Percentiles rank a stretch among this genome's conserved stretches.
Evolutionary conservation across 64 coral and sea anemone species (phyloP).

Genomic region (Cladopsammia gracilis): DNA sequence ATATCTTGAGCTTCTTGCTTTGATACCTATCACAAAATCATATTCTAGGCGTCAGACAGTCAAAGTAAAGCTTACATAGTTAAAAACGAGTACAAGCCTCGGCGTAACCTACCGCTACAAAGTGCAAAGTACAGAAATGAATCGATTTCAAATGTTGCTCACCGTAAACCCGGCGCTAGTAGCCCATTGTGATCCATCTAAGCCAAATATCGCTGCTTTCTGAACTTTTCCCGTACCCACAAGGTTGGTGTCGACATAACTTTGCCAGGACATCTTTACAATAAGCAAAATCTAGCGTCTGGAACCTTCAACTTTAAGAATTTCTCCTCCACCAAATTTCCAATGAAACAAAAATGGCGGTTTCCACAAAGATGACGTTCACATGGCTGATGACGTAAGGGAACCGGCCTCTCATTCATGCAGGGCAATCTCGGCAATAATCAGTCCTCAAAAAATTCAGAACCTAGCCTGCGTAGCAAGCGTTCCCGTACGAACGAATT

Average conservation of each 20-base stretch:
- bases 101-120: not conserved
- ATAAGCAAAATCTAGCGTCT: not conserved
- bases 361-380: not conserved
- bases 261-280: slow-evolving; percentile 69
- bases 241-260: slow-evolving; percentile 69
- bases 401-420: slow-evolving; percentile 2
- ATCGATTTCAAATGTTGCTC: not conserved
- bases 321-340: not conserved
- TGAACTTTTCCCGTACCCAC: slow-evolving; percentile 70
- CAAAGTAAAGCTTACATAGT: not conserved
- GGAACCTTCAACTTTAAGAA: not conserved
- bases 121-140: not conserved
- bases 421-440: not conserved
- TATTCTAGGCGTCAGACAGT: not conserved
- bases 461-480: too few species aligned
- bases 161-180: slow-evolving; percentile 59
- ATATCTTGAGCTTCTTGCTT: slow-evolving; percentile 78
- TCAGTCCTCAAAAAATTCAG: too few species aligned
- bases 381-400: slow-evolving; percentile 29
- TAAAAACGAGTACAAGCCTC: too few species aligned
- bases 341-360: not conserved
- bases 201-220: slow-evolving; percentile 62
- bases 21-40: slow-evolving; percentile 57
- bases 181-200: slow-evolving; percentile 68
- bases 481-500: too few species aligned